Conservation (phyloP, 2,113 vertebrate genomes). For the Corydoras sp. region DNA sequence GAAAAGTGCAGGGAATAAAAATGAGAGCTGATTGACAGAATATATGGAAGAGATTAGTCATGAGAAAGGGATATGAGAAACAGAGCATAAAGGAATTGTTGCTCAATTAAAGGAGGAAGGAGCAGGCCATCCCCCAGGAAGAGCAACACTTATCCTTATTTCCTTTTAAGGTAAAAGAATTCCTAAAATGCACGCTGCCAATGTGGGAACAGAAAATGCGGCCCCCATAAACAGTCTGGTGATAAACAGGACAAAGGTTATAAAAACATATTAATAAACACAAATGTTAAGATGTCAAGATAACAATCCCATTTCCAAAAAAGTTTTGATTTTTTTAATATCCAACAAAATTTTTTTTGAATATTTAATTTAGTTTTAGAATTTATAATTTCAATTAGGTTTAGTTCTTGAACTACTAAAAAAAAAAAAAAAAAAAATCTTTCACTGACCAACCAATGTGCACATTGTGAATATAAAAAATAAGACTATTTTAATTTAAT, state of each 20-base stretch:
- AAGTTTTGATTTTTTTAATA: not conserved
- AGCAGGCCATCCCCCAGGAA: conserved; percentile 68
- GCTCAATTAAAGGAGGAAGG: conserved; percentile 46
- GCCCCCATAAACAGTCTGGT: conserved; percentile 48
- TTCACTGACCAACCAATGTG: no score
- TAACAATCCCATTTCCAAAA: not conserved
- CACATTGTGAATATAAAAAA: no score
- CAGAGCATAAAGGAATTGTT: conserved; percentile 26
- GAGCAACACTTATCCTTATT: conserved; percentile 56
- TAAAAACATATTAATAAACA: conserved; percentile 40
- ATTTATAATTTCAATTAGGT: no score
- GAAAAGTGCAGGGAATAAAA: no score
- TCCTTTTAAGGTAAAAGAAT: conserved; percentile 73
- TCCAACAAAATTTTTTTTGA: not conserved
- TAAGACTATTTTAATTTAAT: no score
- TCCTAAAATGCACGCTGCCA: conserved; percentile 60
- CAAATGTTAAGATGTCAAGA: not conserved
- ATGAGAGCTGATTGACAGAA: not conserved
- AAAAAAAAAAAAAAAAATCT: no score
- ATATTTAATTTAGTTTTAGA: no score
- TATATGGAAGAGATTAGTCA: not conserved
- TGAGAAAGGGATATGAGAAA: conserved; percentile 21
- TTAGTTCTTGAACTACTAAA: no score
- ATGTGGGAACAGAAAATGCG: conserved; percentile 59
- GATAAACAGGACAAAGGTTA: conserved; percentile 40